A percentile compares a stretch with the other conserved stretches of the same genome.
These are phyloP conservation scores for Scaptomyza flava DNA, from an alignment of 2,888 invertebrate species.

Conservation along the genomic window DNA sequence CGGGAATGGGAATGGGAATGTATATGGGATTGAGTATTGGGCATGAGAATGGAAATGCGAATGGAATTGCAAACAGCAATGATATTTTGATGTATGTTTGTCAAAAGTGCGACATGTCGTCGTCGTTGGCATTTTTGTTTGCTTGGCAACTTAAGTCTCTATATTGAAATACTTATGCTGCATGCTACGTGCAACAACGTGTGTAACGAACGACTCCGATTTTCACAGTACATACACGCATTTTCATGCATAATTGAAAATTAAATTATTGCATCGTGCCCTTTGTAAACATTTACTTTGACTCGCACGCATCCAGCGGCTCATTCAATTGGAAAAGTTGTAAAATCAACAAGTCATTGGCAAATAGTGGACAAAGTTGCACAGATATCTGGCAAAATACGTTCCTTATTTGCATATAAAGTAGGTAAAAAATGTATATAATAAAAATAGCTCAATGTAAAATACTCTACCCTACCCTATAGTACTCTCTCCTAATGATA, in stretches of 20 bases:
- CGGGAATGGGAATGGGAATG: neutral
- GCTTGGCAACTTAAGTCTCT: slow-evolving; percentile 27
- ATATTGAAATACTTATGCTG: slow-evolving; percentile 15
- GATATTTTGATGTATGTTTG: slow-evolving; percentile 54
- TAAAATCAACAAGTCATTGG: slow-evolving; percentile 78
- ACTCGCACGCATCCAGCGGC: slow-evolving; percentile 26
- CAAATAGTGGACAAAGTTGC: slow-evolving; percentile 51
- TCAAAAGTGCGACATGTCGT: slow-evolving; percentile 49
- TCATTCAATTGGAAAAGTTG: slow-evolving; percentile 71
- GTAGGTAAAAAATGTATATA: slow-evolving; percentile 12
- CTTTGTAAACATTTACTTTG: slow-evolving; percentile 47
- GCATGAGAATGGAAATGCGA: neutral
- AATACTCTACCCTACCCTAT: slow-evolving; percentile 19
- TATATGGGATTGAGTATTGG: neutral
- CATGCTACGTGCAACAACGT: slow-evolving; percentile 31
- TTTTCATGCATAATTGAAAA: slow-evolving; percentile 60
- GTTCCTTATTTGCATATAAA: slow-evolving; percentile 66
- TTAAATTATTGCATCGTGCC: slow-evolving; percentile 32
- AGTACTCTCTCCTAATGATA: too few relatives aligned
- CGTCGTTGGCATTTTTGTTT: slow-evolving; percentile 44
- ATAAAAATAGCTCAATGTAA: neutral
- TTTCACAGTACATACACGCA: slow-evolving; percentile 25
- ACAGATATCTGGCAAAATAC: slow-evolving; percentile 57
- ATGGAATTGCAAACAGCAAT: neutral
- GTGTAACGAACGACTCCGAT: slow-evolving; percentile 21